phyloP scores from a whole-genome alignment of 92 coral and sea anemone genomes.

The Epizoanthus fatuus region DNA sequence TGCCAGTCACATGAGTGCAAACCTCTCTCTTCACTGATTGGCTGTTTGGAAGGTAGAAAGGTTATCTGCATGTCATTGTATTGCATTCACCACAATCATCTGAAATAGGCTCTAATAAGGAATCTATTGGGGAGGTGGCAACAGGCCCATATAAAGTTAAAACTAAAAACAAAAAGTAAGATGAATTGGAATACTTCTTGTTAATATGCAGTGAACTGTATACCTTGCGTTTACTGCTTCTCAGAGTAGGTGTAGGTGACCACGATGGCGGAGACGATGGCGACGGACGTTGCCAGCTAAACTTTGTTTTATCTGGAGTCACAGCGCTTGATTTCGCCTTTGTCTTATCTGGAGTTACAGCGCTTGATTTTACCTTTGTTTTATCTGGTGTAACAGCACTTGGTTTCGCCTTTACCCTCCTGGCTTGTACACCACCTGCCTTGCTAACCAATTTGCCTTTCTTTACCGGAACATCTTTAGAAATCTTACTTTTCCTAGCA shows the following conservation, averaged over 20 bases:
- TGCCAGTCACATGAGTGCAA: no score
- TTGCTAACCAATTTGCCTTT: conserved; percentile 43
- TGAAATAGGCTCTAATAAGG: no score
- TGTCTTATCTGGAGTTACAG: neutral
- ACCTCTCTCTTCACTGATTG: no score
- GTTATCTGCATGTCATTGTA: no score
- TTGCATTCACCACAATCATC: no score
- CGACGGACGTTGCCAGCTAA: conserved; percentile 79
- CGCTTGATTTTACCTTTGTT: neutral
- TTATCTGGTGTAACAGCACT: neutral
- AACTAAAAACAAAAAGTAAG: no score
- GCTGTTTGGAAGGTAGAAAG: no score
- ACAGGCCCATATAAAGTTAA: no score
- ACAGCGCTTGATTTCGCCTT: neutral
- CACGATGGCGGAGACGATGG: conserved; percentile 90
- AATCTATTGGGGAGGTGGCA: no score
- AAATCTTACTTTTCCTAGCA: conserved; percentile 61
- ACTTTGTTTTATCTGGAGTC: conserved; percentile 49
- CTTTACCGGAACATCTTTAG: conserved; percentile 18
- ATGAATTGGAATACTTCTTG: no score
- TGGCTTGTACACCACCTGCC: neutral
- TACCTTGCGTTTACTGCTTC: conserved; percentile 82
- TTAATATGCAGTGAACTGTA: no score
- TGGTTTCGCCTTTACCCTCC: neutral
- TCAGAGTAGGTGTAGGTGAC: conserved; percentile 87